phyloP scores from a whole-genome alignment of 53 echinoderm and acorn worm genomes.

The Echinarachnius parma region DNA sequence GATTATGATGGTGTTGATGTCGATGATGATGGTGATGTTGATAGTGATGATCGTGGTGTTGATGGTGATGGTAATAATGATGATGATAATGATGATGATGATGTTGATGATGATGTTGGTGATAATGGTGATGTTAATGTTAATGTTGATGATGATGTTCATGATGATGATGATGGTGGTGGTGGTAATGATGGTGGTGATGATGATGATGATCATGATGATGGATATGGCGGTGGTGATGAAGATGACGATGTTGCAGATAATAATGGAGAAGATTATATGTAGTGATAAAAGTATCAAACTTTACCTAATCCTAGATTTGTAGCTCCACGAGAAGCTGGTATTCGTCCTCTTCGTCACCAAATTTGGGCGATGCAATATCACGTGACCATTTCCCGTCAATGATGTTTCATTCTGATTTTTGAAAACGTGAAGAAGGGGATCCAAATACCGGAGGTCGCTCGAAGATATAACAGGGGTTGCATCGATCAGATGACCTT shows the following conservation, averaged over 20 bases:
- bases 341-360: neutral
- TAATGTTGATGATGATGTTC: neutral
- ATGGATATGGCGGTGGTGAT: neutral
- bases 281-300: no score
- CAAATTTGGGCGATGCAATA: conserved; percentile 2
- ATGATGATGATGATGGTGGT: neutral
- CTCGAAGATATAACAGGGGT: neutral
- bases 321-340: conserved; percentile 20
- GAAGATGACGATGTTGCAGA: neutral
- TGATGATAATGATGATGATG: neutral
- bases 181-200: neutral
- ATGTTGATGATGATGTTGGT: no score
- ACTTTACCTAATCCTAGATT: conserved; percentile 16
- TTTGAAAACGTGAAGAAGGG: conserved; percentile 8
- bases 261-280: neutral
- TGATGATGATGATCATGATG: neutral
- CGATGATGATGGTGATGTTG: no score
- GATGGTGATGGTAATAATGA: neutral
- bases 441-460: conserved; percentile 9
- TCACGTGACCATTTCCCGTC: neutral
- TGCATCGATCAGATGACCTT: neutral
- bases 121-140: no score
- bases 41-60: neutral
- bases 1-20: no score
- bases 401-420: neutral